These are phyloP conservation scores for Maniola jurtina DNA, from an alignment of 1,140 invertebrate species.

Conservation along the genomic window DNA sequence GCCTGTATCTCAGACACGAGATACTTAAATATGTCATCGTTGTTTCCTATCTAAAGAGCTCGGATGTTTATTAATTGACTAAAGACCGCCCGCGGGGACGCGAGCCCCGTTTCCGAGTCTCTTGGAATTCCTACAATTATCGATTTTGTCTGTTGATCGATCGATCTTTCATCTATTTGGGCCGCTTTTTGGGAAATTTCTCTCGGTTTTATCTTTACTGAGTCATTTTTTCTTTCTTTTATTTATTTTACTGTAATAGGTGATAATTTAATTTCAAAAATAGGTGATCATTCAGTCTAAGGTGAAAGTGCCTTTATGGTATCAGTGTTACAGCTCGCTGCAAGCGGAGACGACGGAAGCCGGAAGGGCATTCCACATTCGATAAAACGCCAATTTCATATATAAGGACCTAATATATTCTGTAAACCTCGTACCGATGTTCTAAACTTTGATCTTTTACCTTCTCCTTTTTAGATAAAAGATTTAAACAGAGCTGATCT, in stretches of 20 bases:
- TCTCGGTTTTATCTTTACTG: neutral
- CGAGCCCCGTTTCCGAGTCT: conserved; percentile 37
- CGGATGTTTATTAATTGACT: conserved; percentile 61
- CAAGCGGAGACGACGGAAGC: no score
- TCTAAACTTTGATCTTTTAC: no score
- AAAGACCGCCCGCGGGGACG: conserved; percentile 45
- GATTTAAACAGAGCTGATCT: no score
- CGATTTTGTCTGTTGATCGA: conserved; percentile 23
- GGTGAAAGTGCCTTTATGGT: no score
- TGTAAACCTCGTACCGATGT: no score
- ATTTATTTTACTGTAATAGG: neutral
- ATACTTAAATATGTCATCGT: conserved; percentile 71
- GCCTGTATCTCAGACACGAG: conserved; percentile 57
- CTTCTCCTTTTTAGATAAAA: no score
- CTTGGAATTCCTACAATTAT: conserved; percentile 33
- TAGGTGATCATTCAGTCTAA: no score
- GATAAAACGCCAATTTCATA: no score
- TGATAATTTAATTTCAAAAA: no score
- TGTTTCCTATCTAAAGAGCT: conserved; percentile 66
- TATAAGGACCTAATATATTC: no score
- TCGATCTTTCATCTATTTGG: conserved; percentile 21
- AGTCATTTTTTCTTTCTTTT: neutral
- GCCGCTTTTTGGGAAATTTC: neutral
- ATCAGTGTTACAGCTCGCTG: no score
- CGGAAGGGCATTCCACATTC: no score